Base-by-base conservation (phyloP, 2,888 invertebrate genomes). In the Rotaria sp. region DNA sequence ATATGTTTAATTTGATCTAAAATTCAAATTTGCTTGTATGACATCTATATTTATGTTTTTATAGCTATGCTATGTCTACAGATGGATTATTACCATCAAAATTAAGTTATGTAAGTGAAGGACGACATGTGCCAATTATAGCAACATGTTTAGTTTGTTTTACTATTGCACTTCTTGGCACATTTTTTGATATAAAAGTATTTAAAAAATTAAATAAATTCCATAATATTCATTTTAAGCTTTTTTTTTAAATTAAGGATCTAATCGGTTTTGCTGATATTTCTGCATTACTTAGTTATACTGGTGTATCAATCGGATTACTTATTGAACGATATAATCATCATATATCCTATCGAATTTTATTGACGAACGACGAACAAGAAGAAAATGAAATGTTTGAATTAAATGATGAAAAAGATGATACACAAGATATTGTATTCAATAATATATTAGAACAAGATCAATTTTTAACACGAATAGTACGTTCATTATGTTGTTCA, bases 191-290 rank as follows among this genome's bases (percentile, higher is more conserved):
- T 84, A 57, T 86, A 11, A 67, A 86, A 55, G 67, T 67, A 67
- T 30, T 13, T 2, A 30, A 59, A 10, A 59, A n/a, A 11, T n/a
- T 30, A n/a, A 59, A 52, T 3, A 4, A 3, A 59, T 30, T 30
- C 1, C 2, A 59, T 30, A 30, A n/a, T 3, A 11, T 4, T 30
- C 2, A 11, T 4, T 30, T 59, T 15, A 8, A 2, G 11, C 2
- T 30, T n/a, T 13, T 67, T 35, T 4, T 67, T 5, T 67, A 21
- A 10, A 18, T 21, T 5, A 30, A 67, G 67, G 80, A 85, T 59
- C 30, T 86, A 26, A 86, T 86, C 67, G 86, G 86, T 8, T 86
- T 86, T 84, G 57, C 86, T 26, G 86, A 86, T 85, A 86, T 86
- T 26, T 80, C 59, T 84, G 86, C 85, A 15, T 52, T 86, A 38